A percentile compares a stretch with the other conserved stretches of the same genome.
Evolutionary conservation across 2,797 vertebrate genomes (phyloP).

Genomic region (Myotis pilosus): DNA sequence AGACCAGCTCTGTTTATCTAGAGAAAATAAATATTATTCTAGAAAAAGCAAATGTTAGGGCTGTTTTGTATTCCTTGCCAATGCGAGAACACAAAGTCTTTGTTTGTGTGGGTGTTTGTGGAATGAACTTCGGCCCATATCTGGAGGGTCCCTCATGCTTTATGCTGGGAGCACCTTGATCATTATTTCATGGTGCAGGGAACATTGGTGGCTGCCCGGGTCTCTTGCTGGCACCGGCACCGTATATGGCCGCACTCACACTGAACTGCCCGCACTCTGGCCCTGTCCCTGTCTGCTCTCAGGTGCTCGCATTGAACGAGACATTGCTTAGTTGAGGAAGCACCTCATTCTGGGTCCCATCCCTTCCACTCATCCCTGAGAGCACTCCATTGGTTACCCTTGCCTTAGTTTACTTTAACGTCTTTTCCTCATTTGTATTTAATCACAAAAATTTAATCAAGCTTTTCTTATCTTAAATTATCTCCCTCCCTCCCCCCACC

Average conservation of each 20-base stretch:
- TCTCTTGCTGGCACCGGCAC: not conserved
- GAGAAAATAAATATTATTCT: not conserved
- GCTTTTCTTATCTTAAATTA: not conserved
- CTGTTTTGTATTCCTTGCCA: not conserved
- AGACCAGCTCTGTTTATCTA: not conserved
- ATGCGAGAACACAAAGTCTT: not conserved
- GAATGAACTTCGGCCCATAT: not conserved
- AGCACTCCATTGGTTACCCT: rapidly evolving
- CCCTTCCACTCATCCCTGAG: not conserved
- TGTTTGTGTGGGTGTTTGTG: not conserved
- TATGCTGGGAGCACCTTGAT: not conserved
- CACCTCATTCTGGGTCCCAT: not conserved
- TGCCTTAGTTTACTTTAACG: not conserved
- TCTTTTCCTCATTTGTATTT: not conserved
- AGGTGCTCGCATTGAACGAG: rapidly evolving
- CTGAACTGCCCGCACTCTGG: not conserved
- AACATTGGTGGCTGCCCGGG: rapidly evolving
- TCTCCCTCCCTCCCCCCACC: too few relatives aligned
- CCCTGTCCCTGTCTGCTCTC: not conserved
- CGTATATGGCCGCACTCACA: rapidly evolving
- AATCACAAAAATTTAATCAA: not conserved
- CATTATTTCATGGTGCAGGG: not conserved
- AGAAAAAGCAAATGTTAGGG: not conserved
- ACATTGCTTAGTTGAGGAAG: not conserved
- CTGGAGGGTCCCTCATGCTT: not conserved